phyloP scores from a whole-genome alignment of 2,797 vertebrate genomes.

The Mormyrus proboscirostris region DNA sequence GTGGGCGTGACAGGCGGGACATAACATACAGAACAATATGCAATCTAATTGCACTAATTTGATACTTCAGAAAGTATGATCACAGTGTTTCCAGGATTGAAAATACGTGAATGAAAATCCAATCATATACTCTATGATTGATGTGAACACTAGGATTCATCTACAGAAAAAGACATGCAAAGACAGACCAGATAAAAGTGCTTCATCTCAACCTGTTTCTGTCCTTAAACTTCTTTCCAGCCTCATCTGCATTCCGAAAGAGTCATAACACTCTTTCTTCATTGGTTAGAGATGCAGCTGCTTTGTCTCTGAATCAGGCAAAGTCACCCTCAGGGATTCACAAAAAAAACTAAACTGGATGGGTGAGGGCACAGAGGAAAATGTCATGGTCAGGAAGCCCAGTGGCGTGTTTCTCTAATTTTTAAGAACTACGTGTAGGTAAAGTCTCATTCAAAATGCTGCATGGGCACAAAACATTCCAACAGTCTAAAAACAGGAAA shows the following conservation, averaged over 20 bases:
- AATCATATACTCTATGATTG: background rate
- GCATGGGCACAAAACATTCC: background rate
- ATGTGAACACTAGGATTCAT: background rate
- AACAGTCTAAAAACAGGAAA: background rate
- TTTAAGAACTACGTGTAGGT: background rate
- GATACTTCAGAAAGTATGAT: background rate
- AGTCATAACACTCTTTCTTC: background rate
- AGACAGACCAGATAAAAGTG: background rate
- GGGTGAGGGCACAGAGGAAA: background rate
- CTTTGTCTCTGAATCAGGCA: background rate
- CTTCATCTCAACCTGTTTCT: background rate
- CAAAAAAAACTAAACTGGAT: background rate
- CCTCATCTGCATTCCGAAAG: background rate
- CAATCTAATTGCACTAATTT: background rate
- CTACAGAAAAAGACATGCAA: background rate
- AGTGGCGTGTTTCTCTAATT: background rate
- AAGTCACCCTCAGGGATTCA: background rate
- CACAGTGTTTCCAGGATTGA: background rate
- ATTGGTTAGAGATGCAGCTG: background rate
- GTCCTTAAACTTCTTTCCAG: background rate
- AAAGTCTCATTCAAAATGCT: background rate
- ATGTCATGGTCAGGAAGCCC: background rate
- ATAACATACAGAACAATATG: background rate
- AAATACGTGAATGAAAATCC: background rate
- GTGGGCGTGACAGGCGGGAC: background rate